Percentiles rank a stretch among this genome's conserved stretches.
These are phyloP conservation scores for Felis chaus DNA, from an alignment of 2,113 vertebrate species.

Conservation along the genomic window DNA sequence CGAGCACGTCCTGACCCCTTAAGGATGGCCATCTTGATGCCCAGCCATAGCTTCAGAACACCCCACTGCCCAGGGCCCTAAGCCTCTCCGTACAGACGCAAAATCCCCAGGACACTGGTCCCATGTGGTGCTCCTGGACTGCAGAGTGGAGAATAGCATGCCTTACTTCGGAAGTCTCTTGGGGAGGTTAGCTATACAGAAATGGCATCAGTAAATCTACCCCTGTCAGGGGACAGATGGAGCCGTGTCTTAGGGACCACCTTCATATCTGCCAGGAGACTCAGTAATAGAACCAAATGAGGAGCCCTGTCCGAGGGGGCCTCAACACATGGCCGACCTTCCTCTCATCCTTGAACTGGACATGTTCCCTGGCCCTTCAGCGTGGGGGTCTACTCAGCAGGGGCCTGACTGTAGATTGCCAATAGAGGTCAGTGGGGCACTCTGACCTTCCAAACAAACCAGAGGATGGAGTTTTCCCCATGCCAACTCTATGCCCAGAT, in stretches of 20 bases:
- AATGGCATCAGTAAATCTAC: not conserved
- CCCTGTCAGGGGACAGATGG: not conserved
- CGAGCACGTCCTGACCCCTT: not conserved
- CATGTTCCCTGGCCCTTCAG: not conserved
- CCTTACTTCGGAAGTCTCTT: not conserved
- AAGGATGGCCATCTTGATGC: accelerated
- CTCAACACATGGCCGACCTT: not conserved
- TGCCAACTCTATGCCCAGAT: not conserved
- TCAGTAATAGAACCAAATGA: not conserved
- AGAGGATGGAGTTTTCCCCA: not conserved
- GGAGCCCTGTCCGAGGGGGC: not conserved
- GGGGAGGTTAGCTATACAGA: not conserved
- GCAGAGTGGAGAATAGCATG: not conserved
- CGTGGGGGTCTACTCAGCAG: not conserved
- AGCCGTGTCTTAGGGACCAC: not conserved
- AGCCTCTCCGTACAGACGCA: not conserved
- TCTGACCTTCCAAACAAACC: not conserved
- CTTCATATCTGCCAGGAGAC: not conserved
- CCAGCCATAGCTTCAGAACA: not conserved
- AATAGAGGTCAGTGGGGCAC: not conserved
- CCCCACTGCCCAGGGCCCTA: not conserved
- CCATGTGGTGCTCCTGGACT: not conserved
- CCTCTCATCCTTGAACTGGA: not conserved
- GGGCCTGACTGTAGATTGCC: not conserved
- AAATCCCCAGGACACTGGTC: not conserved